Evolutionary conservation across 2,797 vertebrate genomes (phyloP), one percentile per base, ranked within the genome.

Genomic region (Mormyrops attenuatus): DNA sequence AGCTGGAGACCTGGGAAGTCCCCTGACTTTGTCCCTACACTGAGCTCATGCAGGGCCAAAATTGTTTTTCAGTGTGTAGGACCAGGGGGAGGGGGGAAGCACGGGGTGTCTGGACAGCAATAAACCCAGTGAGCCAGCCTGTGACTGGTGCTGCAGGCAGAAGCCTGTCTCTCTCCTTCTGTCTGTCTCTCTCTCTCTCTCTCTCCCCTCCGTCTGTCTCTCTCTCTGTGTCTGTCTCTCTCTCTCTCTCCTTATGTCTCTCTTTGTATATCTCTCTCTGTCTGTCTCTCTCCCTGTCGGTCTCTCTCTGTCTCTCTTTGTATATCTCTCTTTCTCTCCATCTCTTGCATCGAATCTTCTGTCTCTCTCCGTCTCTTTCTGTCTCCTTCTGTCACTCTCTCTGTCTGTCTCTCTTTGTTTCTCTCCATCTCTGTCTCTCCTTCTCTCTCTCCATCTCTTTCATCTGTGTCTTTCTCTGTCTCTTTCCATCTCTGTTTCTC

Each of bases 1-100:
- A 95, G 93, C 93, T 95, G 92, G 92, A 91, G 90, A 93, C 90
- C 91, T 93, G 88, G 90, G 90, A 92, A 91, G 87, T 77, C 89
- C 87, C 49, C 15, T n/a, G 69, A 38, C 60, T 69, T 88, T 82
- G 26, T 1, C 93, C 94, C 93, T 89, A 38, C 5, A 11, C 85
- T 86, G 80, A 89, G 50, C 63, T 69, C 82, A 26, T 30, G 11
- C 89, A 9, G 22, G 38, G 57, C 50, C 90, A n/a, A 82, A 15
- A 86, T 69, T 60, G 90, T 86, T 89, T 89, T 89, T 53, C 86
- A 34, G 87, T 77, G 88, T 85, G 63, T 63, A 82, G 53, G 52
- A 88, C 47, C 11, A 47, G 82, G 15, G 80, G 82, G 87, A 87
- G 57, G 66, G 20, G 30, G 73, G 26, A 22, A 86, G 53, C 7